Evolutionary conservation across 2,797 vertebrate species (phyloP), one percentile per base, ranked within the genome.

Genomic region (Danio tinwini): DNA sequence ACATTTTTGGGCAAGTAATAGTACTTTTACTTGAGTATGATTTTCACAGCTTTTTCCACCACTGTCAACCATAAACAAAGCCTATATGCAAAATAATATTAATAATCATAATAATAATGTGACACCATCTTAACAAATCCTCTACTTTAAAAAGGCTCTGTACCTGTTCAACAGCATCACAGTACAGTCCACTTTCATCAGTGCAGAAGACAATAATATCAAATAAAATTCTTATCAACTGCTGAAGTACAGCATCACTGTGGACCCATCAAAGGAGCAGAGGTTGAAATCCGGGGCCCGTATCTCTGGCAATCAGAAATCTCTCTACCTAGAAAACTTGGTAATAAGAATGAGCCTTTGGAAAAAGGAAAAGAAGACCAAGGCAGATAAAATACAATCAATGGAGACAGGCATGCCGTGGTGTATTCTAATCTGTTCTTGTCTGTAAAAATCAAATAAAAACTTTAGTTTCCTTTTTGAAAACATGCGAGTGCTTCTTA

Each of bases 241-340:
- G 61, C 70, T 68, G 40, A 73, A 68, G 71, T 59, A 42, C 62
- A 83, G 81, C 78, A 82, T 87, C 80, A 81, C 68, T 76, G 78
- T 64, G 19, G 55, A 71, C 44, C 53, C 82, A 74, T 86, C 85
- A 84, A 85, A 87, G 84, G 65, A 62, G 44, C 64, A 14, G 53
- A 74, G 50, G 61, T 21, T 49, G 53, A 82, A 78, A 86, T 82
- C 82, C 65, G 63, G 79, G 71, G 56, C 56, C 73, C 53, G 58
- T 77, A 84, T 86, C 81, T 86, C 53, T 81, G 39, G 68, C 80
- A 84, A 81, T 82, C 78, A 88, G 76, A 81, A 82, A 84, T 86
- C 81, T 85, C 75, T 69, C 62, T 77, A 16, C 63, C 58, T 74
- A 50, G 61, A 65, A 82, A 77, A n/a, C 73, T 69, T 53, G n/a